Base-by-base conservation (phyloP, 2,888 invertebrate species). In the Morpho achilles region DNA sequence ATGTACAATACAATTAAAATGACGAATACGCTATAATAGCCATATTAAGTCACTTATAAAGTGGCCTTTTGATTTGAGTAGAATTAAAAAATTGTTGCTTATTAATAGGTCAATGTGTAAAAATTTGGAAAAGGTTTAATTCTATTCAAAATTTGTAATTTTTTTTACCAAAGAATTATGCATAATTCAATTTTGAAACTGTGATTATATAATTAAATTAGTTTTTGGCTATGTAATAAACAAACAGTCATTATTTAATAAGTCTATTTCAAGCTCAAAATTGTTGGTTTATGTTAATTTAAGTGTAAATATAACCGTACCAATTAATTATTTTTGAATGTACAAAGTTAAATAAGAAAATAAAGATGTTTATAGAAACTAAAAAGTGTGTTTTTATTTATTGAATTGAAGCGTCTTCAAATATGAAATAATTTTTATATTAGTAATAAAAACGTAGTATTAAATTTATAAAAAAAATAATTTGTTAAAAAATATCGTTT, bases 251-350 rank as follows among this genome's bases (percentile, higher is more conserved):
- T 39, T 49, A 43, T 32, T 51, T 56, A 54, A 62, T 46, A 50
- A 51, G 61, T 60, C 53, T 70, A 69, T 62, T 64, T 60, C 32
- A 75, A 76, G 82, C 80, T 81, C 81, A 79, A 80, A 70, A 75
- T 80, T 80, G 79, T 84, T 82, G 77, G 75, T 80, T 78, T 80
- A 71, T 77, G 67, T 67, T 65, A 65, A 68, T 56, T 63, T 65
- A 66, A 64, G 62, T 76, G 75, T 82, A 77, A 71, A 81, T 75
- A 77, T 58, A 58, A 23, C 54, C 50, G 9, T 53, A 46, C 9
- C 48, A 10, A 41, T 39, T 44, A 55, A 40, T 48, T 46, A 48
- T 50, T 45, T 46, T 45, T 63, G 48, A 53, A 59, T 61, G 59
- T 66, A 65, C 50, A 67, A 62, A 67, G 58, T 45, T 65, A 65